Evolutionary conservation across 2,888 invertebrate genomes (phyloP).

Genomic region (Hyposoter didymator): DNA sequence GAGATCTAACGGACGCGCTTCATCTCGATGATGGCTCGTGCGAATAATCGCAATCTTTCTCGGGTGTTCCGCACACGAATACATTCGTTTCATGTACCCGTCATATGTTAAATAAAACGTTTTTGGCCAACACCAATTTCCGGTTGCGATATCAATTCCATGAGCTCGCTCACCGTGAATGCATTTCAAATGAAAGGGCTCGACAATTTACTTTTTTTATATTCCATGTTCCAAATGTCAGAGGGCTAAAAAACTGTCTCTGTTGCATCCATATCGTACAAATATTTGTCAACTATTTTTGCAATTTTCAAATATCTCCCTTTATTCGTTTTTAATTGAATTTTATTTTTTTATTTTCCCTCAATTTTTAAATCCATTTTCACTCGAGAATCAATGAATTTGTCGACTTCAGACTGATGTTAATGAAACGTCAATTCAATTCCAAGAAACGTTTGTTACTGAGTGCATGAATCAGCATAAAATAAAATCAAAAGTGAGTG

Average conservation of each 20-base stretch:
- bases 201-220: not conserved
- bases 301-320: not conserved
- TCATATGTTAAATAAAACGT: not conserved
- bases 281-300: not conserved
- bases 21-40: slow-evolving; percentile 56
- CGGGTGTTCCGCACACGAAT: not conserved
- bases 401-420: not conserved
- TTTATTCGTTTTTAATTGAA: not conserved
- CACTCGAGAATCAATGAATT: not conserved
- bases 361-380: not conserved
- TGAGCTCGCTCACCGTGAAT: not conserved
- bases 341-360: not conserved
- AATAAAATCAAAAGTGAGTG: not conserved
- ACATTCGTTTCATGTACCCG: not conserved
- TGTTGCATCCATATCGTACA: not conserved
- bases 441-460: not conserved
- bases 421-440: not conserved
- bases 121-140: not conserved
- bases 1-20: slow-evolving; percentile 55
- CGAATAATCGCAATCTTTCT: slow-evolving; percentile 55
- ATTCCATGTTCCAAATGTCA: not conserved
- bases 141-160: not conserved
- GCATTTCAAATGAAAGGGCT: not conserved
- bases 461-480: not conserved
- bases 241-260: not conserved